These are phyloP conservation scores for Neodiprion pinetum DNA, from an alignment of 1,140 invertebrate genomes.

Conservation along the genomic window DNA sequence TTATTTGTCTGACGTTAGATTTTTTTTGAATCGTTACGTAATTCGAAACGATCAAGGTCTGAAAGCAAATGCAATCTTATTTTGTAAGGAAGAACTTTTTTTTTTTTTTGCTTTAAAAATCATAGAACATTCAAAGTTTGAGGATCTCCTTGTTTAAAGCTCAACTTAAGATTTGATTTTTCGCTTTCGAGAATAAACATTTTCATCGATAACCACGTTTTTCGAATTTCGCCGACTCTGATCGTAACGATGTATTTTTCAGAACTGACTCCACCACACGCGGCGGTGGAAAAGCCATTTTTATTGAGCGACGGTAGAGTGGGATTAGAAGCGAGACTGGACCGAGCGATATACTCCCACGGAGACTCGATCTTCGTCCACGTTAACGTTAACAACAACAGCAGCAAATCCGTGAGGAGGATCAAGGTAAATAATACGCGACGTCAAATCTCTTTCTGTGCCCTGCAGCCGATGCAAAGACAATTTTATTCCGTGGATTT, in stretches of 20 bases:
- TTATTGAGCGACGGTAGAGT: slow-evolving; percentile 73
- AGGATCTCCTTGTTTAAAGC: no score
- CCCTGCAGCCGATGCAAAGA: neutral
- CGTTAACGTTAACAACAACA: slow-evolving; percentile 91
- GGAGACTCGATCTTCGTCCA: slow-evolving; percentile 90
- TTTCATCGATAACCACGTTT: no score
- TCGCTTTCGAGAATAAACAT: no score
- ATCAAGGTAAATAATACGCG: slow-evolving; percentile 74
- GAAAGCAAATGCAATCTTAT: no score
- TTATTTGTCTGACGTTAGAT: no score
- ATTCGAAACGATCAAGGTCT: no score
- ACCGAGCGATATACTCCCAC: slow-evolving; percentile 93
- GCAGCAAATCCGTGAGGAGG: slow-evolving; percentile 92
- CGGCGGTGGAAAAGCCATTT: slow-evolving; percentile 67
- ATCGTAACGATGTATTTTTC: slow-evolving; percentile 13
- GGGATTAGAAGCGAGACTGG: slow-evolving; percentile 86
- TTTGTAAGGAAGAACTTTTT: no score
- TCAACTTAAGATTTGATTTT: no score
- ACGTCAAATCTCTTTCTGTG: neutral
- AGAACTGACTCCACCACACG: slow-evolving; percentile 56
- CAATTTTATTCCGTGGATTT: no score
- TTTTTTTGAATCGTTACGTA: no score
- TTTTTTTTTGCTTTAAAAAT: no score
- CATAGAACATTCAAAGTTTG: no score
- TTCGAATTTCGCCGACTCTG: neutral